Evolutionary conservation across 2,113 vertebrate species (phyloP), one percentile per base, ranked within the genome.

Genomic region (Arenaria interpres): DNA sequence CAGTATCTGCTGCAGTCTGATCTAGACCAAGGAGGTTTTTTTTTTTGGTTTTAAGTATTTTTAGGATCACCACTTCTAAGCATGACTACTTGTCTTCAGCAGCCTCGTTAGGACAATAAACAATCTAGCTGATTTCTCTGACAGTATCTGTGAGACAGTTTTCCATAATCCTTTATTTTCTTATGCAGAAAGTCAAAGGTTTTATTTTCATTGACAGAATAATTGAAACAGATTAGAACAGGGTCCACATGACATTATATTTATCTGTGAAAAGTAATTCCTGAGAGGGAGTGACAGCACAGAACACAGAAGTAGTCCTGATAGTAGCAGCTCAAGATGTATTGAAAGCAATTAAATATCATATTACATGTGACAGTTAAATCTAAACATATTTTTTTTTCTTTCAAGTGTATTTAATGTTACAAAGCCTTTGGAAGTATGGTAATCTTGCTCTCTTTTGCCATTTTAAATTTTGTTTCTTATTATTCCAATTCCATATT

Each of bases 131-230:
- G 78, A 87, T 93, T 88, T 96, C 88, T 76, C 51, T 63, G 64
- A 75, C 89, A 73, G 18, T 53, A 95, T 88, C 78, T 9, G 57
- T 8, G 25, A 63, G 85, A 60, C 46, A 68, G 66, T 94, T 93
- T 74, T 77, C 71, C 83, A 82, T 68, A 89, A 93, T 92, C 82
- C 93, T 43, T 72, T 60, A 60, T 96, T 97, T 94, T 74, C 74
- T 88, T 86, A 45, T 46, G 78, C 3, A 8, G 64, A 12, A 16
- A 96, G 77, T 83, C 94, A 96, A 90, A 95, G 79, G 83, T 90
- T 98, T 95, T 85, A 89, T 97, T 97, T 92, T 92, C 85, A 96
- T 92, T 96, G 93, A 92, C 62, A 95, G 95, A 95, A 94, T 90
- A 96, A 19, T 48, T 94, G 90, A 96, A 97, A 95, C 90, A 97